Evolutionary conservation across 2,797 vertebrate genomes (phyloP), one percentile per base, ranked within the genome.

Genomic region (Urocyon cinereoargenteus): DNA sequence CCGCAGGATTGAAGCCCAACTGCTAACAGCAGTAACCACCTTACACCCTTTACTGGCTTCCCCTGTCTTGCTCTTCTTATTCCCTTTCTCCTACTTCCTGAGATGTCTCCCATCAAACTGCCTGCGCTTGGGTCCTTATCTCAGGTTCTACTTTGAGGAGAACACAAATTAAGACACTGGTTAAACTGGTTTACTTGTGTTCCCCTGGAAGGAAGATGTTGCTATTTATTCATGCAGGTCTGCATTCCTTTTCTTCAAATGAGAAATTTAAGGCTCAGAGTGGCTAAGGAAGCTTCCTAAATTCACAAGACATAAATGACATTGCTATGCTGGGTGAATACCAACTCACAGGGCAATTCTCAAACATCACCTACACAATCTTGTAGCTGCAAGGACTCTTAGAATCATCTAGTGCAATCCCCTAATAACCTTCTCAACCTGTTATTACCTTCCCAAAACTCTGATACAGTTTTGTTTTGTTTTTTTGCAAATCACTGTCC

Each of bases 101-200:
- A 5, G 16, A 34, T 81, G 51, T 86, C 62, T 93, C 28, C 49
- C 15, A 2, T n/a, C 86, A 92, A 22, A 81, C 28, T 49, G 24
- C 28, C 22, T 59, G 24, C n/a, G 12, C 40, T 40, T 5, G 66
- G 73, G 36, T 85, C 61, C 77, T 81, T 31, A 5, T 68, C 77
- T 79, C n/a, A 22, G 75, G 26, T 64, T 90, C 75, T 57, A 53
- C 49, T 96, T 86, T 86, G 55, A 89, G 66, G 24, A 91, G 24
- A 82, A 93, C 45, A 68, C 22, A 89, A 49, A 96, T 79, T 36
- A 96, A 94, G 61, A 95, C 92, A 22, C 36, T 66, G 70, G 61
- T 83, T 79, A 91, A 91, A 86, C 61, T 49, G 53, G 57, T 64
- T 75, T 68, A 26, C 28, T 94, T 88, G 15, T 91, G 36, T 77